A percentile compares a stretch with the other conserved stretches of the same genome.
These are phyloP conservation scores for Heterodera filipjevi DNA, from an alignment of 2,888 invertebrate species.

Conservation along the genomic window DNA sequence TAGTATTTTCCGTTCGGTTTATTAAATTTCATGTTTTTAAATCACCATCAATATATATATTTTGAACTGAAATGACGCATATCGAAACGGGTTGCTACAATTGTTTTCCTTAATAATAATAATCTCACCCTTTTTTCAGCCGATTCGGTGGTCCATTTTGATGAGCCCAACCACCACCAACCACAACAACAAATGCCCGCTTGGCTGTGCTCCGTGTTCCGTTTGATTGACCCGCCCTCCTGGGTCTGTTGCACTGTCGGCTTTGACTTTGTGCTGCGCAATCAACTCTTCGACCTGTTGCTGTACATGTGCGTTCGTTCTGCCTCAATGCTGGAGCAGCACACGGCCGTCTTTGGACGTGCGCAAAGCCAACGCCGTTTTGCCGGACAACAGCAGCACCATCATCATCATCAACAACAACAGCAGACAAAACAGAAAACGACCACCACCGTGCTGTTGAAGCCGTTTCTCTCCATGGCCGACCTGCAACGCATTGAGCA, in stretches of 20 bases:
- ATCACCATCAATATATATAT: no score
- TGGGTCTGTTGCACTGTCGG: conserved; percentile 38
- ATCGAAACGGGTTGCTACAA: no score
- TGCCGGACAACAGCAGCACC: background rate
- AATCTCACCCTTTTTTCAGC: conserved; percentile 26
- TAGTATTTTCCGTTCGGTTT: no score
- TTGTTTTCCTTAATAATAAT: background rate
- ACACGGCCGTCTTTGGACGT: conserved; percentile 44
- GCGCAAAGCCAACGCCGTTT: background rate
- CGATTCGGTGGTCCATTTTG: conserved; percentile 18
- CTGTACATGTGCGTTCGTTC: conserved; percentile 54
- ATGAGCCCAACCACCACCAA: background rate
- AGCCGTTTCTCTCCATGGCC: conserved; percentile 49
- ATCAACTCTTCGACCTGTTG: conserved; percentile 52
- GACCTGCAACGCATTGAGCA: conserved; percentile 44
- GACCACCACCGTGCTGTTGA: conserved; percentile 56
- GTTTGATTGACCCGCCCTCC: conserved; percentile 46
- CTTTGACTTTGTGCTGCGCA: conserved; percentile 51
- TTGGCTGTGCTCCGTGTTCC: conserved; percentile 43
- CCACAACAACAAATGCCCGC: conserved; percentile 20
- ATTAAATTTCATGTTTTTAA: no score
- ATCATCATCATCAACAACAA: background rate
- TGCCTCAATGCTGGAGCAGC: conserved; percentile 50
- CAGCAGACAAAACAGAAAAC: conserved; percentile 38
- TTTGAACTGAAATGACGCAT: no score